Evolutionary conservation across 2,888 invertebrate genomes (phyloP), one percentile per base, ranked within the genome.

Genomic region (Troides aeacus): DNA sequence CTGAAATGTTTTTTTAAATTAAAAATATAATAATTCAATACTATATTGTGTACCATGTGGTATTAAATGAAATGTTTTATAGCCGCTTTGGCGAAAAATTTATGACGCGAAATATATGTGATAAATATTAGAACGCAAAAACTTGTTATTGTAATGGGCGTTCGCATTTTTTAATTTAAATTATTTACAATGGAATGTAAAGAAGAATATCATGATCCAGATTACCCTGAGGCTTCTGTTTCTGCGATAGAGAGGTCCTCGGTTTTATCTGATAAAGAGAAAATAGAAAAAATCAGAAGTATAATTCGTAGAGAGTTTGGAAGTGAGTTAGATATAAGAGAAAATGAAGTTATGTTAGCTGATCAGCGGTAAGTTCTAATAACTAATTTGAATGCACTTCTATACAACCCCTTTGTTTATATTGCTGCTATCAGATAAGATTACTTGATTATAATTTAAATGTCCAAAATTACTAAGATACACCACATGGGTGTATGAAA

Each of bases 291-390:
- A 83, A 93, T 95, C 71, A 90, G 93, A 74, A 87, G 91, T 39
- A 95, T 97, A 66, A 93, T 97, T 46, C 93, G 94, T 74, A 93
- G 93, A 70, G 96, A 97, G 85, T 97, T 97, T 87, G 90, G 94
- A 61, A 93, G 93, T 63, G 97, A 97, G 83, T 89, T 97, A 17
- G 89, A 93, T 63, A 81, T 89, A 1, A 95, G 96, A 79, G 95
- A 96, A 81, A 93, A 94, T 68, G 97, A 97, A 88, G 89, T 97
- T 18, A 91, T 94, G 72, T 88, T 94, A 65, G 95, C 97, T 71
- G 95, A 97, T 80, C 93, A 94, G 72, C 93, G 94, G 84, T 93
- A 95, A 76, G 93, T 90, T 30, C 53, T 17, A 15, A 17, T 12
- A 46, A 46, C 46, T 10, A 46, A 46, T 12, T 46, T 46, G 15